Evolutionary conservation across 2,797 vertebrate species (phyloP), one percentile per base, ranked within the genome.

Genomic region (Perodicticus potto): DNA sequence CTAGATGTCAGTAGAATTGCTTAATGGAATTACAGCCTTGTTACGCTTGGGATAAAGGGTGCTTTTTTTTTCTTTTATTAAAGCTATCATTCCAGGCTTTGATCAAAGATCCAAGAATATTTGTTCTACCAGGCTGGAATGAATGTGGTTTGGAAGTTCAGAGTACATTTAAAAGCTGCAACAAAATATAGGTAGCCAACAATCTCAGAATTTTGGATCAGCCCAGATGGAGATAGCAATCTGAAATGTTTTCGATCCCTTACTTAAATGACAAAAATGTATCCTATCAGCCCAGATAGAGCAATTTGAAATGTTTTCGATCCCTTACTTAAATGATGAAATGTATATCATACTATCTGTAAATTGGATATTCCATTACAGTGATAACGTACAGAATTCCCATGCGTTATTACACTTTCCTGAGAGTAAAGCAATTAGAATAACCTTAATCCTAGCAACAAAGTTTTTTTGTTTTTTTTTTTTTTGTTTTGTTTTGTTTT

Each of bases 361-460:
- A 98, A 98, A 97, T 91, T 95, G 98, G 98, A 98, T 98, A 98
- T 98, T 98, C 98, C 98, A 96, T 97, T 98, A 98, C 97, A 97
- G 98, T 97, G 97, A 94, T 2, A 93, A 98, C 98, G 98, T 98
- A 98, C 94, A 98, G 98, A 98, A 98, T 98, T 98, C 97, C 98
- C 98, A 98, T 97, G 98, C 98, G 98, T 98, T 95, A 80, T 99
- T 98, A 98, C 97, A 98, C 98, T 98, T 99, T 99, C 98, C 98
- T 99, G 98, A 99, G 98, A 98, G 98, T 98, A 98, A 98, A 98
- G 98, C 97, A 98, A 98, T 98, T 98, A 98, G 98, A 98, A 98
- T 98, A 98, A 98, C 98, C 98, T 98, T 98, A 99, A 98, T 98
- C 98, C 98, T 98, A 99, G 97, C 98, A 98, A 98, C 97, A 98